Evolutionary conservation across 2,113 vertebrate species (phyloP), one percentile per base, ranked within the genome.

Genomic region (Microtus oregoni): DNA sequence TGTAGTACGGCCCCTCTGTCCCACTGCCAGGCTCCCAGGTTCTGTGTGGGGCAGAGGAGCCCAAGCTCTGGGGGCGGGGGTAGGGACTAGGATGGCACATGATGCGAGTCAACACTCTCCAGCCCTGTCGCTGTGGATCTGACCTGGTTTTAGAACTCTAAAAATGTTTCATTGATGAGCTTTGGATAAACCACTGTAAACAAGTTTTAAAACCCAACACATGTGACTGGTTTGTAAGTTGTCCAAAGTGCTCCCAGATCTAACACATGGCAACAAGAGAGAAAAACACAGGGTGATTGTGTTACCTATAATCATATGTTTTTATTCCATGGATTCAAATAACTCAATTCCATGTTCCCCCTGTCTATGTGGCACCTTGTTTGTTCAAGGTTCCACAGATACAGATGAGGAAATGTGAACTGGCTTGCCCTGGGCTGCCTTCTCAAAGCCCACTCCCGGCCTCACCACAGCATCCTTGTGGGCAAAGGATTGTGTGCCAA

Each of bases 241-340:
- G 24, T 55, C 70, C 72, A 93, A 95, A 85, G 65, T 67, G 77
- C 96, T 58, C 86, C 58, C 89, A 96, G 68, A 78, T 86, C 82
- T 75, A 87, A 89, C 38, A 90, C 70, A 61, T 52, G 68, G 73
- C 52, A 87, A 95, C 17, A 58, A 91, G 35, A 17, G 55, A 63
- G 58, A 17, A n/a, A 78, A 67, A 83, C 47, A 12, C 2, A 73
- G 58, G 65, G 75, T 38, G 91, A 81, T 81, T 89, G 92, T 52
- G 26, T 94, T 86, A 78, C 85, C 88, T 95, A 88, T 86, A 94
- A 90, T 65, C 47, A 92, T 30, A 94, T 41, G 24, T 68, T 93
- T 90, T 96, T 61, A 83, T 22, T 75, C 70, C n/a, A 44, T 58
- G 22, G 50, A 30, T 73, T 91, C 81, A 91, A 89, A 91, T 61